Percentiles rank a stretch among this genome's conserved stretches.
phyloP scores from a whole-genome alignment of 2,113 vertebrate species.

The Pseudonaja textilis region DNA sequence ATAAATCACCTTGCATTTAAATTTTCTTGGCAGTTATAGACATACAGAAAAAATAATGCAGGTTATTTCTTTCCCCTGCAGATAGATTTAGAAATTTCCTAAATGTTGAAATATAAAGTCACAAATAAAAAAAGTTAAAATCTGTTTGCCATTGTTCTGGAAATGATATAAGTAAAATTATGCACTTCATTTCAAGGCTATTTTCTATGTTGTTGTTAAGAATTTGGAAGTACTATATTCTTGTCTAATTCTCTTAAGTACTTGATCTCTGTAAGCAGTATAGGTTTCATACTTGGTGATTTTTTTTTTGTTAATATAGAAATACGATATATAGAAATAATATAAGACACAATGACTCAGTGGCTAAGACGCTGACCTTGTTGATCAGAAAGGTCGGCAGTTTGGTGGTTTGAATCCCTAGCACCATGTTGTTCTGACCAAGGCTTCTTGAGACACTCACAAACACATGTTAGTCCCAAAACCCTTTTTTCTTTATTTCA shows the following conservation, averaged over 20 bases:
- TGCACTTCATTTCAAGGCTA: neutral
- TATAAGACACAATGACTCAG: too few relatives aligned
- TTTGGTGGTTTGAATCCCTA: too few relatives aligned
- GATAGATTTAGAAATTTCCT: neutral
- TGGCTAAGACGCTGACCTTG: too few relatives aligned
- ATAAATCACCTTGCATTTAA: neutral
- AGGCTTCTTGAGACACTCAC: too few relatives aligned
- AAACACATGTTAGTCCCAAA: too few relatives aligned
- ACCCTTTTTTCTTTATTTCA: too few relatives aligned
- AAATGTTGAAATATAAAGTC: neutral
- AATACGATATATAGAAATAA: neutral
- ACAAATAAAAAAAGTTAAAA: neutral
- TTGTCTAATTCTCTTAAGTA: neutral
- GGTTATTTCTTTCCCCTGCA: neutral
- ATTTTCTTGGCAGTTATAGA: neutral
- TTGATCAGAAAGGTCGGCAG: too few relatives aligned
- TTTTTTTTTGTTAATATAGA: neutral
- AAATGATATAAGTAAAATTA: neutral
- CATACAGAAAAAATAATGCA: neutral
- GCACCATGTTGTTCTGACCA: too few relatives aligned
- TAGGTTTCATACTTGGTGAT: neutral
- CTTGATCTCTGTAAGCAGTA: neutral
- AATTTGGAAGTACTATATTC: neutral
- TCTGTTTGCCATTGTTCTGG: slow-evolving; percentile 2
- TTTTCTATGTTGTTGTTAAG: neutral